These are phyloP conservation scores for Notiomystis cincta DNA, from an alignment of 2,113 vertebrate species.

Conservation along the genomic window DNA sequence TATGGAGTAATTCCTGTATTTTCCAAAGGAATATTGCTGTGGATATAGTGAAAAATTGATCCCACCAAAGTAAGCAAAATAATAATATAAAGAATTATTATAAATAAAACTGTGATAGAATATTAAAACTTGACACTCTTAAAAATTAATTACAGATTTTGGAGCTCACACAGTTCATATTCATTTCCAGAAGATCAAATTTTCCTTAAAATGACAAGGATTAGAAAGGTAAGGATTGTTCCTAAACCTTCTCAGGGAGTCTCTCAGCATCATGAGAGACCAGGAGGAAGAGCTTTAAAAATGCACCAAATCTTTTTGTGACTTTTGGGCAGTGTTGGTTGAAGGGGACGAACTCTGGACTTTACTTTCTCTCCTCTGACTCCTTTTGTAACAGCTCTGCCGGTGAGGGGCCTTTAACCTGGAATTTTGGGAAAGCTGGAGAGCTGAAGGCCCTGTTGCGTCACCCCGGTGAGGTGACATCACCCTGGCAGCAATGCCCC, in stretches of 20 bases:
- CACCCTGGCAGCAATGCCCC: not conserved
- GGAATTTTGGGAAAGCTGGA: not conserved
- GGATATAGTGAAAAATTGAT: not conserved
- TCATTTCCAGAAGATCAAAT: not conserved
- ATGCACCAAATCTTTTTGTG: not conserved
- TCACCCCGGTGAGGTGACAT: not conserved
- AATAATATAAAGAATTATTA: not conserved
- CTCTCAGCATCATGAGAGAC: not conserved
- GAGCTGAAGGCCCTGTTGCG: not conserved
- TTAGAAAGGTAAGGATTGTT: not conserved
- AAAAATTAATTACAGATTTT: not conserved
- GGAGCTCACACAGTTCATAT: accelerated
- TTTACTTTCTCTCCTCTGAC: not conserved
- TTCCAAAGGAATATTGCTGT: not conserved
- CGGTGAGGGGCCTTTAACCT: accelerated
- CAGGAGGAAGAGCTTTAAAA: not conserved
- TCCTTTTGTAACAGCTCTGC: not conserved
- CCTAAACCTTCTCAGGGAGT: not conserved
- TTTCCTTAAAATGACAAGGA: not conserved
- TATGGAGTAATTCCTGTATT: not conserved
- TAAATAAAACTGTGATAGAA: not conserved
- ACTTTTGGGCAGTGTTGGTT: accelerated
- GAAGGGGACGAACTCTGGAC: not conserved
- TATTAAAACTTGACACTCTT: not conserved
- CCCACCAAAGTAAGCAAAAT: not conserved